A percentile compares a stretch with the other conserved stretches of the same genome.
Evolutionary conservation across 1,140 invertebrate genomes (phyloP).

Genomic region (Penaeus indicus): DNA sequence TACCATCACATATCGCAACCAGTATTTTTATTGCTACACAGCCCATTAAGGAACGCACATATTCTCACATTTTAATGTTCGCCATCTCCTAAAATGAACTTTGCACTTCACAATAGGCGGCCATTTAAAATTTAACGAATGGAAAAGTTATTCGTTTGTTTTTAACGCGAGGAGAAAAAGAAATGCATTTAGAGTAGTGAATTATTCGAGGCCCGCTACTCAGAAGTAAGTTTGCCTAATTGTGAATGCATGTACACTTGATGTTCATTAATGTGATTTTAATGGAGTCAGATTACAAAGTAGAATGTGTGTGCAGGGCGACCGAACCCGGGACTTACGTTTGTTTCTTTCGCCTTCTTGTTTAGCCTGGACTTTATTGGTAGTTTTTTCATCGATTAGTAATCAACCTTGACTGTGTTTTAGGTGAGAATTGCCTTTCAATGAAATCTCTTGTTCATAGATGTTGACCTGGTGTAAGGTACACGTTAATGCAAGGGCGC

Average conservation of each 20-base stretch:
- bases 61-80: constrained; percentile 56
- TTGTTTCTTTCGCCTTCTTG: background rate
- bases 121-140: constrained; percentile 61
- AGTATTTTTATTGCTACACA: constrained; percentile 10
- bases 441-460: too few species aligned
- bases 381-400: background rate
- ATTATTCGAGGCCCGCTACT: constrained; percentile 44
- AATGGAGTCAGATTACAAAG: constrained; percentile 59
- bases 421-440: too few species aligned
- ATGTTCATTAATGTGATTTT: constrained; percentile 61
- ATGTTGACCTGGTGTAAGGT: too few species aligned
- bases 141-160: constrained; percentile 55
- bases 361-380: constrained; percentile 5
- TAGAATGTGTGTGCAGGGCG: constrained; percentile 27
- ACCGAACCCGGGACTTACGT: too few species aligned
- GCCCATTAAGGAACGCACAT: constrained; percentile 48
- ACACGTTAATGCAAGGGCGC: too few species aligned
- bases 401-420: too few species aligned
- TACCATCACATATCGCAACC: constrained; percentile 29
- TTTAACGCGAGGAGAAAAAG: constrained; percentile 40
- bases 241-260: constrained; percentile 59
- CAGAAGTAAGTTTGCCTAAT: constrained; percentile 60
- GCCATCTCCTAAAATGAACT: constrained; percentile 38
- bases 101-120: constrained; percentile 44
- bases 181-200: constrained; percentile 55